Base-by-base conservation (phyloP, 23 tunicate genomes). In the Phallusia fumigata region DNA sequence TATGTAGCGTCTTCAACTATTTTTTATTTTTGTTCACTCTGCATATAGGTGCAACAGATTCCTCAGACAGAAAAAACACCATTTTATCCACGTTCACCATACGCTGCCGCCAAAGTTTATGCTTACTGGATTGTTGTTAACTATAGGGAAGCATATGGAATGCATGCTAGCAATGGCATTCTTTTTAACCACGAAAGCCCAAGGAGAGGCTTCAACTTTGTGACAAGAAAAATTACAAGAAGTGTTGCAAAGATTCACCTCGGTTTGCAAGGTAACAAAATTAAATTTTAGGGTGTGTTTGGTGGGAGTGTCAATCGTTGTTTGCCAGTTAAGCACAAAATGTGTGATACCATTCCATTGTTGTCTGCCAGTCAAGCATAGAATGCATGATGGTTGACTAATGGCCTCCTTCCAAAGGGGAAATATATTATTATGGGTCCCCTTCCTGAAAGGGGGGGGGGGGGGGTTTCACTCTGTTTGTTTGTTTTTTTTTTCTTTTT, bases 41-140 rank as follows among this genome's bases (percentile, higher is more conserved):
- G 28, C 1, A 24, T 58, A 6, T 35, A 74, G 78, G 78, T 74
- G n/a, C 78, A 74, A 15, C 31, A 74, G 31, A 74, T 74, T 35
- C 78, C 99, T 0, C 99, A 95, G 53, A 80, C 50, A 18, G 99
- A 95, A 72, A 90, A 83, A 19, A 95, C 99, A 18, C 99, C 99
- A 13, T 95, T 95, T 73, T 95, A 95, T 35, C 99, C 99, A 32
- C 91, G 99, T 24, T 95, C 99, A 13, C 99, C 99, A 53, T 95
- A 95, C 85, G 99, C 99, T 0, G 92, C 92, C 0, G 99, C 99
- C 0, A 95, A 95, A 81, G 89, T 95, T 19, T 95, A 95, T 74
- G 96, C 96, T 18, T 91, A 87, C 65, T 95, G 99, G 99, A 95
- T 95, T 12, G 88, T 95, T 33, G 89, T 95, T 47, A 95, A 95